These are phyloP conservation scores for Saturnia japonica DNA, from an alignment of 2,888 invertebrate species.

Conservation along the genomic window DNA sequence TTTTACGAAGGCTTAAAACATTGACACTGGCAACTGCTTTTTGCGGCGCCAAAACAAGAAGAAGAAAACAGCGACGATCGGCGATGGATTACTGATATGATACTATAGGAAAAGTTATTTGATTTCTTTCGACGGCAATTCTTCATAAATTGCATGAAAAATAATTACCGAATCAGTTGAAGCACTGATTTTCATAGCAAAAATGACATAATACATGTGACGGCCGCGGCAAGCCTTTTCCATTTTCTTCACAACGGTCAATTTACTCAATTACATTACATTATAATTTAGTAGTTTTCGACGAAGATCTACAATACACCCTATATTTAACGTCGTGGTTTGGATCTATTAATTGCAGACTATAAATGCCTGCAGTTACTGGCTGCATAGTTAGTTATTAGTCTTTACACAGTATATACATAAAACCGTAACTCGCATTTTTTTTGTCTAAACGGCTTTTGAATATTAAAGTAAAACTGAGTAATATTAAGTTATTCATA, in stretches of 20 bases:
- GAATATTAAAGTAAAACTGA: neutral
- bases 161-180: neutral
- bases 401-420: neutral
- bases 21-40: no score
- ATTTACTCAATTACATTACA: neutral
- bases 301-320: neutral
- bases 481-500: neutral
- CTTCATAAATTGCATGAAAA: no score
- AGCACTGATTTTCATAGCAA: neutral
- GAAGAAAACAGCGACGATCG: no score
- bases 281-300: slow-evolving; percentile 15
- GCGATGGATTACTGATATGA: no score
- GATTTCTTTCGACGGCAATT: no score
- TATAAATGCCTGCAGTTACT: slow-evolving; percentile 6
- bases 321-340: slow-evolving; percentile 7
- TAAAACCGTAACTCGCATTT: neutral
- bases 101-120: no score
- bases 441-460: neutral
- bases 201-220: no score
- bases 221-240: neutral
- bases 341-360: slow-evolving; percentile 5
- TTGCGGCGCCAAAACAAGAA: no score
- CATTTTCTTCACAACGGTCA: neutral
- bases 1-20: no score
- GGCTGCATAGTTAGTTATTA: neutral